A percentile compares a stretch with the other conserved stretches of the same genome.
Conservation (phyloP, 1,140 invertebrate genomes). For the Drosophila santomea region DNA sequence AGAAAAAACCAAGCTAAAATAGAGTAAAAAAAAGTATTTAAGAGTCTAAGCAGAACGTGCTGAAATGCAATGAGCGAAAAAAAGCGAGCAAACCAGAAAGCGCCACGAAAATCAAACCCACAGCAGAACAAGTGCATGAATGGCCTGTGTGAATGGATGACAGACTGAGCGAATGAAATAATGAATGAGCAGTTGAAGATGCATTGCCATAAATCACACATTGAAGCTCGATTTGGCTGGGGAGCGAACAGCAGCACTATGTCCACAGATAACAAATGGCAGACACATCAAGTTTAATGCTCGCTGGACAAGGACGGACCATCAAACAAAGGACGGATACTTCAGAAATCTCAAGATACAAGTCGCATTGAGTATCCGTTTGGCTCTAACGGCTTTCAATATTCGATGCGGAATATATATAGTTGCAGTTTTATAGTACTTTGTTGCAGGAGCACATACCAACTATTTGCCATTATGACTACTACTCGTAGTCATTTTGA, state of each 20-base stretch:
- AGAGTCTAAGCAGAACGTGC: constrained; percentile 57
- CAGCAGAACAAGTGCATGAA: constrained; percentile 29
- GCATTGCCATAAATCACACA: constrained; percentile 63
- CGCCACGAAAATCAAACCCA: constrained; percentile 19
- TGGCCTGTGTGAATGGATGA: constrained; percentile 46
- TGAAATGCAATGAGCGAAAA: constrained; percentile 60
- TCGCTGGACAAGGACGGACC: constrained; percentile 41
- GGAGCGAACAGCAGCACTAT: constrained; percentile 5
- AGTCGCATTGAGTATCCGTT: constrained; percentile 22
- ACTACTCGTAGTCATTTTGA: too few relatives aligned
- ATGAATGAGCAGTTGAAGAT: constrained; percentile 47
- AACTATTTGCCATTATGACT: neutral
- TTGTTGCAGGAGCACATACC: constrained; percentile 5
- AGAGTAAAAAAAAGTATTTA: constrained; percentile 22
- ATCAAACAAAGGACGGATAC: constrained; percentile 19
- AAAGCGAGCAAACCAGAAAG: constrained; percentile 15
- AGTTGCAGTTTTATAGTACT: constrained; percentile 1
- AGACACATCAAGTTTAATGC: constrained; percentile 65
- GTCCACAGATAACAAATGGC: constrained; percentile 48
- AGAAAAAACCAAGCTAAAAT: constrained; percentile 13
- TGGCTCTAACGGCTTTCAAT: constrained; percentile 26
- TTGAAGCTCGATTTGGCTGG: constrained; percentile 34
- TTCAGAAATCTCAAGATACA: constrained; percentile 19
- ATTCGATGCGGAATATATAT: constrained; percentile 7
- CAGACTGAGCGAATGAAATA: constrained; percentile 40